phyloP scores from a whole-genome alignment of 2,888 invertebrate genomes.

The Plebejus anna region DNA sequence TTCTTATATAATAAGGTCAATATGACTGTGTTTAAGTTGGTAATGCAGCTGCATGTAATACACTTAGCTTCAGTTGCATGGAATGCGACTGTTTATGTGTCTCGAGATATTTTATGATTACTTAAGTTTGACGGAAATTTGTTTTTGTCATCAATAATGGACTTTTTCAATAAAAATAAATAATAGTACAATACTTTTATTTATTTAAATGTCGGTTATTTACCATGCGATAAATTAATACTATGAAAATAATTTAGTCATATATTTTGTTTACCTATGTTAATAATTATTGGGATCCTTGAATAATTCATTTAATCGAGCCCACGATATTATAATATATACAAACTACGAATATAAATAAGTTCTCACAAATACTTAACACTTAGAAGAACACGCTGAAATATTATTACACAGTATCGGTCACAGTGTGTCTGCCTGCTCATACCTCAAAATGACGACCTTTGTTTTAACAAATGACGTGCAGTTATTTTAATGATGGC shows the following conservation, averaged over 20 bases:
- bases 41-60: too few relatives aligned
- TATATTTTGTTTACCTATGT: neutral
- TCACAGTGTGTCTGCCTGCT: neutral
- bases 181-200: neutral
- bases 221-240: too few relatives aligned
- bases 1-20: too few relatives aligned
- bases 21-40: too few relatives aligned
- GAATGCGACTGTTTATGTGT: too few relatives aligned
- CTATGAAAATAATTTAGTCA: neutral
- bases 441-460: neutral
- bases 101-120: too few relatives aligned
- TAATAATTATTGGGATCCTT: neutral
- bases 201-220: neutral
- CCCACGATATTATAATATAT: too few relatives aligned
- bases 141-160: too few relatives aligned
- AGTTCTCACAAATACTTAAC: neutral
- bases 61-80: too few relatives aligned
- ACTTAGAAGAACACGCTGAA: neutral
- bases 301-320: neutral
- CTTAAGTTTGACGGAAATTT: too few relatives aligned
- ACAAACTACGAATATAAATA: neutral
- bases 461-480: slow-evolving; percentile 8
- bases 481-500: neutral
- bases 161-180: too few relatives aligned
- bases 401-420: neutral